Percentiles rank a stretch among this genome's conserved stretches.
These are phyloP conservation scores for Epinotia nisella DNA, from an alignment of 2,888 invertebrate species.

Conservation along the genomic window DNA sequence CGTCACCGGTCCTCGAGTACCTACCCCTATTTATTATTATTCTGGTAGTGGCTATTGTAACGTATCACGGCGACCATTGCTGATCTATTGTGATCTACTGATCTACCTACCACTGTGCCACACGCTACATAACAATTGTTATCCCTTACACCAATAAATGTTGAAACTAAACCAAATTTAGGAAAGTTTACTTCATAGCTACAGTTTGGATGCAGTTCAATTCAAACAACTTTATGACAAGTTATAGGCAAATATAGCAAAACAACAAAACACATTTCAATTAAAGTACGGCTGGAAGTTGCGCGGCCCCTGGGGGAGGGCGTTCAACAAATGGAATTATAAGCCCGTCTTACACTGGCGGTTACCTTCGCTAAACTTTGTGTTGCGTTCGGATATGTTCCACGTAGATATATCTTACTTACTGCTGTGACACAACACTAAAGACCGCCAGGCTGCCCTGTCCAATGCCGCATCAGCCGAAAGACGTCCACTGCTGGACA, in stretches of 20 bases:
- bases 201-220: background rate
- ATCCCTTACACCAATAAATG: background rate
- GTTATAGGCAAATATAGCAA: constrained; percentile 19
- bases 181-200: background rate
- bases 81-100: too few relatives aligned
- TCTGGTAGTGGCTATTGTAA: too few relatives aligned
- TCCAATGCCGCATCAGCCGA: too few relatives aligned
- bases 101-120: too few relatives aligned
- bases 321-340: constrained; percentile 67
- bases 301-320: constrained; percentile 50
- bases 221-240: background rate
- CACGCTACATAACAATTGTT: too few relatives aligned
- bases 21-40: too few relatives aligned
- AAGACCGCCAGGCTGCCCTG: too few relatives aligned
- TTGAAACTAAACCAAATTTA: background rate
- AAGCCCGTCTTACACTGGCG: constrained; percentile 61
- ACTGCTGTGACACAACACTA: background rate
- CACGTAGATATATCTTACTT: background rate
- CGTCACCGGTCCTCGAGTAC: too few relatives aligned
- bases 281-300: constrained; percentile 59
- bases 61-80: too few relatives aligned
- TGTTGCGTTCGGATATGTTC: constrained; percentile 51
- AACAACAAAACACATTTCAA: constrained; percentile 61
- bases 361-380: constrained; percentile 54
- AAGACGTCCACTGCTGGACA: too few relatives aligned